Conservation (phyloP, 1,140 invertebrate species). For the Apolygus lucorum region DNA sequence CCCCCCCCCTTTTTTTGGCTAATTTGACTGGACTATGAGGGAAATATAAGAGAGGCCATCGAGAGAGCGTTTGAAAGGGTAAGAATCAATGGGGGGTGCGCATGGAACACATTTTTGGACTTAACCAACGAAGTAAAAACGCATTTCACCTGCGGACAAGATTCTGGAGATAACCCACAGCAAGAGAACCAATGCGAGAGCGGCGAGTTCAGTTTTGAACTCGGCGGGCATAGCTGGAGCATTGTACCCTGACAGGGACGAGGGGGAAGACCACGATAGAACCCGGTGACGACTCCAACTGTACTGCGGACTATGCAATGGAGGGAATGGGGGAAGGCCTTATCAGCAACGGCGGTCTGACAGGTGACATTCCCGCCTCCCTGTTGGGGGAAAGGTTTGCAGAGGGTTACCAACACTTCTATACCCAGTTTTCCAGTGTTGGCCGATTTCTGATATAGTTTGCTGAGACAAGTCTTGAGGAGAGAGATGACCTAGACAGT, state of each 20-base stretch:
- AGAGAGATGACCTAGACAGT: neutral
- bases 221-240: constrained; percentile 2
- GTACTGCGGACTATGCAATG: neutral
- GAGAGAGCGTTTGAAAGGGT: too few relatives aligned
- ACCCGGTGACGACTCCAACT: neutral
- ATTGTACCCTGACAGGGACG: neutral
- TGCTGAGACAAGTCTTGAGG: neutral
- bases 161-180: neutral
- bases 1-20: too few relatives aligned
- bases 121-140: too few relatives aligned
- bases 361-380: neutral
- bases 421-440: too few relatives aligned
- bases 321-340: neutral
- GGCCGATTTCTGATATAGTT: too few relatives aligned
- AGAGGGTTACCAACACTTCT: too few relatives aligned
- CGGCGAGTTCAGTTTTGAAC: constrained; percentile 10
- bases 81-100: too few relatives aligned
- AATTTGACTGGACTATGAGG: too few relatives aligned
- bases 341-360: neutral
- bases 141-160: constrained; percentile 4
- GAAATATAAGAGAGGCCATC: too few relatives aligned
- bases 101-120: too few relatives aligned
- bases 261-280: neutral
- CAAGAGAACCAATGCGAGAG: neutral
- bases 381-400: neutral